phyloP scores from a whole-genome alignment of 2,797 vertebrate species.

The Clamator glandarius region DNA sequence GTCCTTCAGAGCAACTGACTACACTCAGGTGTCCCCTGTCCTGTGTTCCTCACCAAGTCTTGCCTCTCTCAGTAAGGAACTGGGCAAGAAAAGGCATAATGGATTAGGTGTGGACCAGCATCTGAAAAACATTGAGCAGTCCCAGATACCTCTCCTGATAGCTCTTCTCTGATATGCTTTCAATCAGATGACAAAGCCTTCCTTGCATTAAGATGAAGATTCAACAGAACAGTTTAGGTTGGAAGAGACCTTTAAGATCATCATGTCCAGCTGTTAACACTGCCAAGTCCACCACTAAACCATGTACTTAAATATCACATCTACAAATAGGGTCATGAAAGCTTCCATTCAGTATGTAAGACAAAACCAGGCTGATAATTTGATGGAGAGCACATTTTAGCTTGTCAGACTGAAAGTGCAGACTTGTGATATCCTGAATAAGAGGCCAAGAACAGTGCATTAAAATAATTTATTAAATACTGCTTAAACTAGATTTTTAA shows the following conservation, averaged over 20 bases:
- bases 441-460: conserved; percentile 11
- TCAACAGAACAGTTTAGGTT: background rate
- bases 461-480: conserved; percentile 25
- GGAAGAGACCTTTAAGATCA: no score
- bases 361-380: background rate
- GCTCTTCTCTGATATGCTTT: background rate
- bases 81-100: background rate
- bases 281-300: no score
- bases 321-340: background rate
- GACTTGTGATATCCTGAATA: conserved; percentile 49
- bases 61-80: background rate
- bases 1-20: background rate
- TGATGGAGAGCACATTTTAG: background rate
- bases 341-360: background rate
- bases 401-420: background rate
- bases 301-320: no score
- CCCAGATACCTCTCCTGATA: background rate
- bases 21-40: background rate
- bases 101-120: background rate
- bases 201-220: background rate
- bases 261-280: no score
- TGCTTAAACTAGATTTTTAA: background rate
- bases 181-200: background rate
- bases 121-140: background rate
- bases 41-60: background rate